These are phyloP conservation scores for Alexandromys fortis DNA, from an alignment of 2,113 vertebrate species.

Conservation along the genomic window DNA sequence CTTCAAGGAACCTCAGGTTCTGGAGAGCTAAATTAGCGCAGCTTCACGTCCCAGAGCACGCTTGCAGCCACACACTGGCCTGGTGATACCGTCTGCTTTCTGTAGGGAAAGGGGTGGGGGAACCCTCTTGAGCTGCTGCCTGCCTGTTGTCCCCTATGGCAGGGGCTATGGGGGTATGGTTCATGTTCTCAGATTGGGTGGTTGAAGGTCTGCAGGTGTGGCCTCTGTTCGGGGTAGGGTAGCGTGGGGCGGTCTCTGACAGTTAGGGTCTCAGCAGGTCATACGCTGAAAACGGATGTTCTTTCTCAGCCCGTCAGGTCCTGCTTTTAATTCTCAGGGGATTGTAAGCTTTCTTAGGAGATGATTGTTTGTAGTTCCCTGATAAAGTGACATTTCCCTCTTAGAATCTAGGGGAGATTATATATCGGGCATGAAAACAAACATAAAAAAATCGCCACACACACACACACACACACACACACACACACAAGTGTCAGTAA, in stretches of 20 bases:
- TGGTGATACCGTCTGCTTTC: not conserved
- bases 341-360: not conserved
- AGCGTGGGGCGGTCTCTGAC: not conserved
- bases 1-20: not conserved
- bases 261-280: not conserved
- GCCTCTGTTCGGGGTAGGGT: not conserved
- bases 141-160: too few relatives aligned
- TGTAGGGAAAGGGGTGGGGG: not conserved
- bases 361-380: conserved; percentile 49
- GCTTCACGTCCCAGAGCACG: not conserved
- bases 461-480: too few relatives aligned
- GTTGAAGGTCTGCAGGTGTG: not conserved
- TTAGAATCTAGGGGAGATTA: conserved; percentile 64
- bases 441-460: not conserved
- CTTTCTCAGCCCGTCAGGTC: not conserved
- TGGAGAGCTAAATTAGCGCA: not conserved
- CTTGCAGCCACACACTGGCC: not conserved
- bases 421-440: conserved; percentile 62
- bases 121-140: not conserved
- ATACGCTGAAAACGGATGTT: not conserved
- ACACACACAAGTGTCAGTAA: not conserved
- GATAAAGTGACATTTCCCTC: conserved; percentile 65
- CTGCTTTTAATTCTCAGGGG: conserved; percentile 47
- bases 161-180: too few relatives aligned
- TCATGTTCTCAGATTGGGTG: not conserved